phyloP scores from a whole-genome alignment of 2,113 vertebrate species.

The Origma solitaria region DNA sequence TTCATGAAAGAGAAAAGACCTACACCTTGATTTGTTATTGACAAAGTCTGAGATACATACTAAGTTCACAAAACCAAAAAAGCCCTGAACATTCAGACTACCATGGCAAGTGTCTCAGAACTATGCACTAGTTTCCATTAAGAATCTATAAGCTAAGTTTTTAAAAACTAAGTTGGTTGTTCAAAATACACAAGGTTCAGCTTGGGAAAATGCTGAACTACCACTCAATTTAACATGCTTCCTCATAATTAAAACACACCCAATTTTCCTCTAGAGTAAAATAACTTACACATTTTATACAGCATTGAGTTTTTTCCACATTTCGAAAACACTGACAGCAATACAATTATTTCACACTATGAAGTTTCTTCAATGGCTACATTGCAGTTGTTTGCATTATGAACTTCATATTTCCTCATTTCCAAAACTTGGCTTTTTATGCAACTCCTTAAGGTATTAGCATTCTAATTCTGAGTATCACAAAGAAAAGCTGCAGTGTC shows the following conservation, averaged over 20 bases:
- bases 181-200: background rate
- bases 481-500: background rate
- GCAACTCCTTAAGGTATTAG: background rate
- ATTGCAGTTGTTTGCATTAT: background rate
- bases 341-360: background rate
- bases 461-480: background rate
- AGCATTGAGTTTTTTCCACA: background rate
- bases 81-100: background rate
- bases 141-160: background rate
- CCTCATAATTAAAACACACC: background rate
- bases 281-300: accelerated
- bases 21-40: background rate
- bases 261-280: background rate
- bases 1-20: background rate
- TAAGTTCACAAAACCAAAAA: background rate
- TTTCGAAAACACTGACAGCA: background rate
- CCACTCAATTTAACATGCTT: background rate
- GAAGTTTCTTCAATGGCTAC: background rate
- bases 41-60: background rate
- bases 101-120: background rate
- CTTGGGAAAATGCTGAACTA: background rate
- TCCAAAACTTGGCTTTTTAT: background rate
- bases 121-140: background rate
- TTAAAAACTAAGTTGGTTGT: background rate
- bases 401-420: background rate